Conservation (phyloP, 2,113 vertebrate species). For the Grammomys dolichurus region DNA sequence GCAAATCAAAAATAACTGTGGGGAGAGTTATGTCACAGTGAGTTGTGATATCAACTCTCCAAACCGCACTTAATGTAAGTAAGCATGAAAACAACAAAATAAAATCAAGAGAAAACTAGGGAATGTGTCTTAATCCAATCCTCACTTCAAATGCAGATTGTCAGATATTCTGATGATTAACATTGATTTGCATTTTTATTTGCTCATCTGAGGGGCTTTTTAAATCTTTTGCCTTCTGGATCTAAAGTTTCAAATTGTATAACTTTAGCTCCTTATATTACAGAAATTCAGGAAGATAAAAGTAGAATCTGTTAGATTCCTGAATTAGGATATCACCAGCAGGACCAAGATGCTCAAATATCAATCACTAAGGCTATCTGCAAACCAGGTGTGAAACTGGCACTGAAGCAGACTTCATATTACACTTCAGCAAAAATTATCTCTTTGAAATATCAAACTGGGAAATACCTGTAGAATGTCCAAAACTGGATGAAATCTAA, state of each 20-base stretch:
- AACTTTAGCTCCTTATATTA: background rate
- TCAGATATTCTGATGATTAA: constrained; percentile 10
- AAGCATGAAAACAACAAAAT: background rate
- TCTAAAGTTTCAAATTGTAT: background rate
- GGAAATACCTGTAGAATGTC: background rate
- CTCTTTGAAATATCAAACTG: background rate
- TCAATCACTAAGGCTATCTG: background rate
- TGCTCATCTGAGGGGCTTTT: background rate
- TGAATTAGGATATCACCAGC: background rate
- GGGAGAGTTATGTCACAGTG: background rate
- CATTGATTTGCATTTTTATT: constrained; percentile 8
- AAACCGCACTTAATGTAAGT: background rate
- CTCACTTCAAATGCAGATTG: background rate
- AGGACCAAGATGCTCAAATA: constrained; percentile 15
- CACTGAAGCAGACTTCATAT: background rate
- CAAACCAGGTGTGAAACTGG: background rate
- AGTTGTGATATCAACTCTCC: background rate
- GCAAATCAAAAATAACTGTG: background rate
- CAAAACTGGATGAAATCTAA: constrained; percentile 33
- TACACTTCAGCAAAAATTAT: background rate
- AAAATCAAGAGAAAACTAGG: background rate
- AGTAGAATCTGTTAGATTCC: background rate
- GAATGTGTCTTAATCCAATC: background rate
- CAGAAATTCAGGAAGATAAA: constrained; percentile 34
- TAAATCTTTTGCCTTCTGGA: background rate